These are phyloP conservation scores for Myotis findleyi DNA, from an alignment of 2,797 vertebrate genomes.

Conservation along the genomic window DNA sequence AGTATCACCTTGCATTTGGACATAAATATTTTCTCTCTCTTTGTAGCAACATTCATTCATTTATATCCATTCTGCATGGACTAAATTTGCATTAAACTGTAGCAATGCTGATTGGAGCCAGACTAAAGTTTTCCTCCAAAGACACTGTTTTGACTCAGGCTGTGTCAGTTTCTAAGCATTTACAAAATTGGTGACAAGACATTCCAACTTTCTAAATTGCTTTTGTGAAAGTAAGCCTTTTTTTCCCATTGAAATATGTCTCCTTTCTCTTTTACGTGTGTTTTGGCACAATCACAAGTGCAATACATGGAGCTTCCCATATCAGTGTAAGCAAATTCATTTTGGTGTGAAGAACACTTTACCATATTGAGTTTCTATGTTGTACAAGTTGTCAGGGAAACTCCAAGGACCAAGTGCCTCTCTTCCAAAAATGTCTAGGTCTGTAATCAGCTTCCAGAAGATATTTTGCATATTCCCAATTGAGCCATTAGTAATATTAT, in stretches of 20 bases:
- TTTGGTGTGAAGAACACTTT: background rate
- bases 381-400: background rate
- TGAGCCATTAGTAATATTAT: background rate
- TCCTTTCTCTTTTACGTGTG: slow-evolving; percentile 5
- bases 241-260: slow-evolving; percentile 46
- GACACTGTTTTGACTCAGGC: slow-evolving; percentile 73
- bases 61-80: slow-evolving; percentile 81
- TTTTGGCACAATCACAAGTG: slow-evolving; percentile 11
- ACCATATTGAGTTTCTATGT: background rate
- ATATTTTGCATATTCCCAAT: background rate
- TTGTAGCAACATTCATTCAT: slow-evolving; percentile 76
- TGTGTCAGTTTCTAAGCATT: slow-evolving; percentile 72
- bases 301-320: background rate
- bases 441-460: background rate
- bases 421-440: background rate
- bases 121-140: slow-evolving; percentile 61
- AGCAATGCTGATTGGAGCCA: slow-evolving; percentile 73
- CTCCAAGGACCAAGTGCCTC: background rate
- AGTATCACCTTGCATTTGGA: background rate
- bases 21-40: slow-evolving; percentile 59
- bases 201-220: slow-evolving; percentile 34
- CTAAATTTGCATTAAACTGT: slow-evolving; percentile 77
- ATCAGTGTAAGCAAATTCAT: background rate
- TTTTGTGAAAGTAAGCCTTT: slow-evolving; percentile 24
- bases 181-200: slow-evolving; percentile 62